Base-by-base conservation (phyloP, 2,888 invertebrate species). In the Dasysyrphus tricinctus region DNA sequence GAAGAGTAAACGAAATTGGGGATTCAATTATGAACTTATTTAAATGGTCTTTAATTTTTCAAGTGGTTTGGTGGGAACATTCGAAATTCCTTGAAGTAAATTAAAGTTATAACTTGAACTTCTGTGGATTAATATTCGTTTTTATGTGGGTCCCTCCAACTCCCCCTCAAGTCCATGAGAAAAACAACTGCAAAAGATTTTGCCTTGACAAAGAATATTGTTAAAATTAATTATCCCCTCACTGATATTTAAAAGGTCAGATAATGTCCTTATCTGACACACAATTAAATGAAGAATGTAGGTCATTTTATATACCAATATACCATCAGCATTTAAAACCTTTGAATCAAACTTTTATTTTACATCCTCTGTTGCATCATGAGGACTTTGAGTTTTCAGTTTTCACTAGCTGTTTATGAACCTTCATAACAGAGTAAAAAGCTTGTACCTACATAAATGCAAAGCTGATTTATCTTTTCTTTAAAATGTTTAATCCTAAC, bases 341-440 rank as follows among this genome's bases (percentile, higher is more conserved):
- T 56, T 56, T 56, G 56, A 56, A 4, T 56, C 34, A 56, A 56
- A 56, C 8, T 56, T 9, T n/a, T 32, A 56, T 32, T 32, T 56
- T 32, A 34, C 16, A 34, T 56, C 16, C 8, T 47, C 8, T 47
- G 47, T 9, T 1, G n/a, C 47, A n/a, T 47, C 16, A 47, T 47
- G n/a, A n/a, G n/a, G n/a, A 16, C 44, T 44, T 16, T 44, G 7
- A 44, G 16, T 44, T 44, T 44, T 44, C 44, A 44, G 16, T 44
- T 44, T 44, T 44, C 44, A 16, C n/a, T 0, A 44, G 16, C 16
- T 16, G 1, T 42, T 1, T 42, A 42, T 5, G n/a, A 5, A 5
- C 12, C 2, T 42, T 12, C 4, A 42, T 42, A 24, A 12, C 11
- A 42, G 12, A 42, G n/a, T 44, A 2, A 42, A 12, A 14, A 14